These are phyloP conservation scores for Brienomyrus brachyistius DNA, from an alignment of 2,113 vertebrate genomes.

Conservation along the genomic window DNA sequence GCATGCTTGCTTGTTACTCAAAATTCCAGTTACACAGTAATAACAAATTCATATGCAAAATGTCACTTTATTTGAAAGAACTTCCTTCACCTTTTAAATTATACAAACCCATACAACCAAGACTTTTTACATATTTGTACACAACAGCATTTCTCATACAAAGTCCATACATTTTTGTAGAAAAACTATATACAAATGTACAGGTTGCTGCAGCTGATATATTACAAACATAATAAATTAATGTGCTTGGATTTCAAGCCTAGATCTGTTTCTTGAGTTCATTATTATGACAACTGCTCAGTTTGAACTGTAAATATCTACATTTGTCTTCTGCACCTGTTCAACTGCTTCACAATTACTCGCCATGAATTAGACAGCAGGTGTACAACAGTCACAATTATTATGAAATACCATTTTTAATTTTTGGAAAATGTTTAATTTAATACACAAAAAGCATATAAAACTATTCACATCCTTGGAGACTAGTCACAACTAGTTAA, in stretches of 20 bases:
- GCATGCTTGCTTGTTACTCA: background rate
- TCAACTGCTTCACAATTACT: background rate
- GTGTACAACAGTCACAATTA: background rate
- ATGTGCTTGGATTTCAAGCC: background rate
- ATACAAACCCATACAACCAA: conserved; percentile 11
- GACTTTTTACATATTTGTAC: background rate
- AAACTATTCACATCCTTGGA: background rate
- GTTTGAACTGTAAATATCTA: background rate
- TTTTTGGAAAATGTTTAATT: background rate
- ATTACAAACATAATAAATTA: conserved; percentile 13
- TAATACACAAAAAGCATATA: background rate
- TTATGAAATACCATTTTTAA: background rate
- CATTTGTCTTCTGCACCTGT: background rate
- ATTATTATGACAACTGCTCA: background rate
- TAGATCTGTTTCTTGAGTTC: background rate
- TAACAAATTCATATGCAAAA: background rate
- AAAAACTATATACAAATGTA: conserved; percentile 17
- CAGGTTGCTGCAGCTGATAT: conserved; percentile 14
- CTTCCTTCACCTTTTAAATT: background rate
- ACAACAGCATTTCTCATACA: background rate
- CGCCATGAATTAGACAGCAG: background rate
- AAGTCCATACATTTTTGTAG: conserved; percentile 12
- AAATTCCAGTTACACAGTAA: background rate
- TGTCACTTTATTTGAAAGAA: background rate
- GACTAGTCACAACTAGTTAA: background rate